phyloP scores from a whole-genome alignment of 1,140 invertebrate species.

The Zaprionus davidi region DNA sequence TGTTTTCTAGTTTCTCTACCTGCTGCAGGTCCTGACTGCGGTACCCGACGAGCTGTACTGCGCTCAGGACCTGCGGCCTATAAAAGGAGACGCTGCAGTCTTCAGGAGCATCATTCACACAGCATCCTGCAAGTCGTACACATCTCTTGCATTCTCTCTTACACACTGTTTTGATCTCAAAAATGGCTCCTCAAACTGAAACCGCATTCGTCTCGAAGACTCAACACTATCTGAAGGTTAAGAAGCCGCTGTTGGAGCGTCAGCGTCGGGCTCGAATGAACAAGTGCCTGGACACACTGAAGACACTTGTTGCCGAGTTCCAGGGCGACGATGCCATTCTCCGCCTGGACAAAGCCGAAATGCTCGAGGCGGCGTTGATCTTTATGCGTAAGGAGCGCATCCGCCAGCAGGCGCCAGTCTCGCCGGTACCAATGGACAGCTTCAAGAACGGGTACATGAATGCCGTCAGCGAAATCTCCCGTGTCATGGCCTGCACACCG shows the following conservation, averaged over 20 bases:
- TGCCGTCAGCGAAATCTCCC: conserved; percentile 95
- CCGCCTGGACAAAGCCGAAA: conserved; percentile 98
- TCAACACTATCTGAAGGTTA: conserved; percentile 96
- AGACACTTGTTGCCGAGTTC: conserved; percentile 95
- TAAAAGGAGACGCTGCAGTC: conserved; percentile 63
- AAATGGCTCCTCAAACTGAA: conserved; percentile 71
- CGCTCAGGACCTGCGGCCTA: conserved; percentile 49
- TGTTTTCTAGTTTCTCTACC: conserved; percentile 23
- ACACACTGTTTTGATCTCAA: conserved; percentile 1
- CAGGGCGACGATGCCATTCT: conserved; percentile 95
- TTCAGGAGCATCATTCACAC: conserved; percentile 68
- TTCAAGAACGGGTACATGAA: conserved; percentile 96
- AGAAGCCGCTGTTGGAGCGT: conserved; percentile 98
- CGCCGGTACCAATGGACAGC: conserved; percentile 86
- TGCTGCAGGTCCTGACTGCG: conserved; percentile 71
- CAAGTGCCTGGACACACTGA: conserved; percentile 95
- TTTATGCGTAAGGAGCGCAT: conserved; percentile 87
- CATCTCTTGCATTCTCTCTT: conserved; percentile 36
- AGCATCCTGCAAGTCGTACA: conserved; percentile 75
- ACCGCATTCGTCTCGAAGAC: conserved; percentile 88
- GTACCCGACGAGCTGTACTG: conserved; percentile 48
- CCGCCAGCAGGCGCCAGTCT: conserved; percentile 82
- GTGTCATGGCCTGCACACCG: conserved; percentile 92
- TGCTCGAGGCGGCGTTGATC: conserved; percentile 95
- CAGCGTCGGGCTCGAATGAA: conserved; percentile 97